Percentiles rank a stretch among this genome's conserved stretches.
Conservation (phyloP, 2,888 invertebrate species). For the Uloborus plumipes region DNA sequence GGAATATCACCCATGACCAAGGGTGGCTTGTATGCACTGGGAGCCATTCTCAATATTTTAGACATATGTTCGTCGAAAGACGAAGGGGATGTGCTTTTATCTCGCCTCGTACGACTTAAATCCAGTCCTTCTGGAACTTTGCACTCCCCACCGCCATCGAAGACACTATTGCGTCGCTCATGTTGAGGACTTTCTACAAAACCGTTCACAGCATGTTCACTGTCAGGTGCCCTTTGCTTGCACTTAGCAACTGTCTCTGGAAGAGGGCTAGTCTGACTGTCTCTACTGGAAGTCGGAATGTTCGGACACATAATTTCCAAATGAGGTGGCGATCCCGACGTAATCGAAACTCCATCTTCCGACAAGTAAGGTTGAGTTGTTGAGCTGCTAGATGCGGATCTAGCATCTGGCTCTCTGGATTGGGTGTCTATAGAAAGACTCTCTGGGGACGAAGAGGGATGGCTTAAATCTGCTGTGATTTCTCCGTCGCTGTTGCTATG, state of each 20-base stretch:
- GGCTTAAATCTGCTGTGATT: constrained; percentile 42
- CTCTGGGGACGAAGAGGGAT: constrained; percentile 49
- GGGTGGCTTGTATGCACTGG: constrained; percentile 31
- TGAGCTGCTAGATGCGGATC: constrained; percentile 39
- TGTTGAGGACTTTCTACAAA: constrained; percentile 53
- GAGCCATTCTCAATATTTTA: constrained; percentile 25
- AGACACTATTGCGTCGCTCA: constrained; percentile 55
- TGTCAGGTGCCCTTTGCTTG: constrained; percentile 24
- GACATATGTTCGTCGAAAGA: constrained; percentile 36
- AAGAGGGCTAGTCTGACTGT: constrained; percentile 26
- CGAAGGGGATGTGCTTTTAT: constrained; percentile 34
- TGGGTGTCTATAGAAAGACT: constrained; percentile 32
- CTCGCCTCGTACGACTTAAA: constrained; percentile 19
- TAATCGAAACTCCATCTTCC: constrained; percentile 37
- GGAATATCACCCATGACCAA: constrained; percentile 61
- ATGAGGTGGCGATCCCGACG: constrained; percentile 41
- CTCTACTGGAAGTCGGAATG: constrained; percentile 23
- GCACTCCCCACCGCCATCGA: constrained; percentile 59
- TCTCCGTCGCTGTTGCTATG: constrained; percentile 62
- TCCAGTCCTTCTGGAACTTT: constrained; percentile 36
- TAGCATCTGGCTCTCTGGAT: constrained; percentile 32
- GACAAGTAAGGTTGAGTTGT: constrained; percentile 37
- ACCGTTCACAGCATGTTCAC: constrained; percentile 30
- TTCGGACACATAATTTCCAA: constrained; percentile 41
- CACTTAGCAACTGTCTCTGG: constrained; percentile 14